Conservation (phyloP, 2,113 vertebrate genomes). For the Ia io region DNA sequence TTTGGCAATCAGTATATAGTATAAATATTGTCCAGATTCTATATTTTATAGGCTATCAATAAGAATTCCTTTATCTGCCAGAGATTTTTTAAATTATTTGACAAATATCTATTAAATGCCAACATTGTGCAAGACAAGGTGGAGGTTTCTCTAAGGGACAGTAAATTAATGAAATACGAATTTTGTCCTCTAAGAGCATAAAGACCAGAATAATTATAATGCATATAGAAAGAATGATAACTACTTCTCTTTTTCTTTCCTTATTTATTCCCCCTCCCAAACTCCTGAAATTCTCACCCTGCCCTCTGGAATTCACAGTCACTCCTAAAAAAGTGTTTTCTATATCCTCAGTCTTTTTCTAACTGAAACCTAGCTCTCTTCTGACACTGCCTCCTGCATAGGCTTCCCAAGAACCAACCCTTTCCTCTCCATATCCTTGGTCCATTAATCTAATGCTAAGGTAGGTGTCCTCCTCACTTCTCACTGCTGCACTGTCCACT, state of each 20-base stretch:
- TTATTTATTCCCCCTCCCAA: not conserved
- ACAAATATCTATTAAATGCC: not conserved
- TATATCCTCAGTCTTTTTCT: not conserved
- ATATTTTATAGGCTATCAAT: not conserved
- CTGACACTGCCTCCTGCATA: not conserved
- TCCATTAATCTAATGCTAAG: not conserved
- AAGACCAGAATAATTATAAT: not conserved
- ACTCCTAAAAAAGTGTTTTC: not conserved
- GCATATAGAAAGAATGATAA: not conserved
- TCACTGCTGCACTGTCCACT: not conserved
- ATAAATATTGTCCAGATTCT: not conserved
- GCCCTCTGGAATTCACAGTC: not conserved
- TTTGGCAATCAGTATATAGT: not conserved
- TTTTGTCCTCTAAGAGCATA: not conserved
- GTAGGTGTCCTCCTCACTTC: not conserved
- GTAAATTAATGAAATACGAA: not conserved
- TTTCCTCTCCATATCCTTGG: not conserved
- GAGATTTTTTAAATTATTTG: conserved; percentile 10
- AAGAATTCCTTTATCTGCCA: not conserved
- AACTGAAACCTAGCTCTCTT: not conserved
- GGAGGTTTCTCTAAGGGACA: not conserved
- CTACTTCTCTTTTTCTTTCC: not conserved
- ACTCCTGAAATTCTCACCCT: not conserved
- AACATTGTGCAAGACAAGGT: not conserved
- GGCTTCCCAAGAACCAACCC: not conserved